phyloP scores from a whole-genome alignment of 2,113 vertebrate genomes.

The Pogona vitticeps region DNA sequence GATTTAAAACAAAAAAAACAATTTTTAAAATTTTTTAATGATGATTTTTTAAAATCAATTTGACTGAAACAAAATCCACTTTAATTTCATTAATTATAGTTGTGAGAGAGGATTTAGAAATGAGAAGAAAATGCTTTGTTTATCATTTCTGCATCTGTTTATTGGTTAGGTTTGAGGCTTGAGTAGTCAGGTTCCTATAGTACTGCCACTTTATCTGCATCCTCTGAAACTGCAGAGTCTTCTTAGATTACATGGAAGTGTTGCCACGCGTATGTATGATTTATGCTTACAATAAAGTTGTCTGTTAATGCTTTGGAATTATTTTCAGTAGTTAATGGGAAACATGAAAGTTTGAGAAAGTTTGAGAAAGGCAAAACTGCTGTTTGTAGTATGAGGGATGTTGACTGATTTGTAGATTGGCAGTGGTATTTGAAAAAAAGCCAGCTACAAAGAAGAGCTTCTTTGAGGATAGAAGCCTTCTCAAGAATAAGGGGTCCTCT shows the following conservation, averaged over 20 bases:
- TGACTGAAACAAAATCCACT: neutral
- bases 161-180: neutral
- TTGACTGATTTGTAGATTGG: neutral
- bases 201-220: neutral
- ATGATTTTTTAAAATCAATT: no score
- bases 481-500: no score
- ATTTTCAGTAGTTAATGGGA: neutral
- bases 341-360: conserved; percentile 19
- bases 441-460: no score
- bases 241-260: conserved; percentile 22
- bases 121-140: neutral
- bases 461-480: no score
- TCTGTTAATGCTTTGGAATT: conserved; percentile 6
- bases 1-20: no score
- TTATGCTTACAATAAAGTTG: neutral
- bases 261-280: conserved; percentile 20
- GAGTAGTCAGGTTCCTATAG: neutral
- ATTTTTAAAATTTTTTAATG: no score
- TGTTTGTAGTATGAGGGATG: neutral
- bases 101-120: neutral
- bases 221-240: neutral
- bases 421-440: neutral
- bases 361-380: neutral
- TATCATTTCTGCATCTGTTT: neutral
- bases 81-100: neutral